Base-by-base conservation (phyloP, 30 jellyfish, hydroid and myxozoan species). In the Cassiopea andromeda region DNA sequence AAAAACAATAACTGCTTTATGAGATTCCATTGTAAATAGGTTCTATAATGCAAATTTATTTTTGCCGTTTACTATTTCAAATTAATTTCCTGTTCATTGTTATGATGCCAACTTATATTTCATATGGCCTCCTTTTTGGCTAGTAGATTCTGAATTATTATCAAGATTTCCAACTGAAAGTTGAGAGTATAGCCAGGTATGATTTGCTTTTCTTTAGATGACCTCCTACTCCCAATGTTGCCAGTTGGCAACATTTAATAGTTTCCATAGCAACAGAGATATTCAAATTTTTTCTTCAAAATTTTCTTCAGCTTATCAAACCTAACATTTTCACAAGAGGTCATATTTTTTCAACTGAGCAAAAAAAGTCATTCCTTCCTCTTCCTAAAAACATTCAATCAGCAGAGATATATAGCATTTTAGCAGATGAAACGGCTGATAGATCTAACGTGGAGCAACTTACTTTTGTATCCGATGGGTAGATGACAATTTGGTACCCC, bases 1-100 rank as follows among this genome's bases (percentile, higher is more conserved):
- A 78, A n/a, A 75, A 16, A 49, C 46, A 58, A 73, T 4, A 78
- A 78, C 79, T 78, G 87, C 64, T 78, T 78, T 48, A 10, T 0
- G 7, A 73, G 43, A 9, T 78, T 12, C 49, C 87, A 78, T 27
- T 44, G 10, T 54, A 54, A 49, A 78, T 48, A 78, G 49, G 18
- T 73, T n/a, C 15, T 66, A 5, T 15, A 66, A 66, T 14, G 45
- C 45, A 13, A 5, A 19, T 19, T 14, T 66, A 66, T 66, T 19
- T 14, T 3, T 66, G 45, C 7, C 0, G 15, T 19, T 14, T 66
- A 16, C 75, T 66, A 5, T 66, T 6, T 66, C 4, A 5, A 66
- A 14, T 14, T 66, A 13, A 13, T 66, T 66, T 2, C 45, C 45
- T 66, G 75, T 66, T 14, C 19, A 66, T 15, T 66, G 7, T 6